Evolutionary conservation across 2,888 invertebrate species (phyloP), one percentile per base, ranked within the genome.

Genomic region (Zootermopsis nevadensis): DNA sequence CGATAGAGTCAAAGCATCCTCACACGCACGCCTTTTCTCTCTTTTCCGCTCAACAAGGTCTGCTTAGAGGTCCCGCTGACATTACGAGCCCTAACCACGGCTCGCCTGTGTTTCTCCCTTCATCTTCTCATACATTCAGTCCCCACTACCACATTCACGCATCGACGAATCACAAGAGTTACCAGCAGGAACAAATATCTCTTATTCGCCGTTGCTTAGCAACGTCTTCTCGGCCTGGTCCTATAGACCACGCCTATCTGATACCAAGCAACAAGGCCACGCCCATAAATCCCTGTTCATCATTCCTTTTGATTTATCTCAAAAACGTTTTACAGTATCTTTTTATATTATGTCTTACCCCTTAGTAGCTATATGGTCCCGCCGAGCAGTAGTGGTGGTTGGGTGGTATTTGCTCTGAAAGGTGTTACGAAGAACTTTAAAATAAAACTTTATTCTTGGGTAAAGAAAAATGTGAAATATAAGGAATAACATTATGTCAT

Each of bases 181-280:
- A 7, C 10, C 10, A 22, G 53, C 53, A n/a, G 48, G 77, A 31
- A n/a, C 15, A 15, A 15, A 2, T 19, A 2, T 24, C 19, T 38
- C 10, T 60, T 19, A 81, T 81, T 81, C 30, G 81, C 53, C 48
- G 31, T 81, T 27, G 24, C 81, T 35, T 81, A 81, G 81, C 81
- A 81, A 81, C 81, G 31, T 12, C 48, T 72, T 33, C 24, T 80
- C 80, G n/a, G 24, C 22, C 12, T 48, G 2, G 48, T 48, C 33
- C 2, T 69, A 31, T 15, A 31, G 10, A 12, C 42, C 74, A 74
- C 74, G 74, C 74, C 74, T n/a, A 24, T 24, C 24, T 6, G 22
- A 33, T 31, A 33, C 27, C 1, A 69, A 69, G 69, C 69, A 33
- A 69, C 33, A 22, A 24, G 74, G 74, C 38, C 74, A 4, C n/a